Evolutionary conservation across 2,888 invertebrate species (phyloP), one percentile per base, ranked within the genome.

Genomic region (Saturnia japonica): DNA sequence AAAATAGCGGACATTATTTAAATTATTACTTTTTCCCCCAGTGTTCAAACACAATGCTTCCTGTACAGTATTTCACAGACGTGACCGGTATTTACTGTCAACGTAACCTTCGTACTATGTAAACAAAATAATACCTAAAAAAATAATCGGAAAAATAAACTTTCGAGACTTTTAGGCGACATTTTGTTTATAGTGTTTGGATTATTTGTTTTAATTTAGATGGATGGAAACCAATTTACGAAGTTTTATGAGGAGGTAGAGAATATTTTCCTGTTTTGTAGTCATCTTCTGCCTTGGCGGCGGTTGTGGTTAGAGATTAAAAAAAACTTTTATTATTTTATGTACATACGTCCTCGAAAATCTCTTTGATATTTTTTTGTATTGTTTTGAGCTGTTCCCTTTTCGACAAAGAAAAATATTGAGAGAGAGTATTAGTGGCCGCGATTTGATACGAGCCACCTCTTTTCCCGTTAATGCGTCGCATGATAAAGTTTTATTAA

Each of bases 131-230:
- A 74, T 74, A 74, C 72, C 71, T 43, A 43, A 67, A 28, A 68
- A 74, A 73, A 75, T 74, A 72, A 69, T 70, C 71, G 68, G 73
- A 74, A 75, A 57, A 73, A 73, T 74, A 73, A 72, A 72, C 73
- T 74, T 74, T 69, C 68, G 47, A 67, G 67, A 72, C 70, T 64
- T 69, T 74, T 68, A 68, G 70, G 66, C 66, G 70, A 66, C 70
- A 54, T 42, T 66, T 69, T 67, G 47, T 71, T 34, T 62, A 25
- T 62, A 54, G 54, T 1, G 16, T 62, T 64, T 64, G 71, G 8
- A 67, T 70, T 67, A 42, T 54, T 42, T 67, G 51, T 70, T 16
- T 45, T 67, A 40, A 74, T 75, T 57, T 75, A 68, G 51, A 71
- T n/a, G 74, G 74, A 75, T 75, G 76, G 72, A 70, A 72, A 73